Evolutionary conservation across 2,113 vertebrate species (phyloP).

Genomic region (Ursus arctos): DNA sequence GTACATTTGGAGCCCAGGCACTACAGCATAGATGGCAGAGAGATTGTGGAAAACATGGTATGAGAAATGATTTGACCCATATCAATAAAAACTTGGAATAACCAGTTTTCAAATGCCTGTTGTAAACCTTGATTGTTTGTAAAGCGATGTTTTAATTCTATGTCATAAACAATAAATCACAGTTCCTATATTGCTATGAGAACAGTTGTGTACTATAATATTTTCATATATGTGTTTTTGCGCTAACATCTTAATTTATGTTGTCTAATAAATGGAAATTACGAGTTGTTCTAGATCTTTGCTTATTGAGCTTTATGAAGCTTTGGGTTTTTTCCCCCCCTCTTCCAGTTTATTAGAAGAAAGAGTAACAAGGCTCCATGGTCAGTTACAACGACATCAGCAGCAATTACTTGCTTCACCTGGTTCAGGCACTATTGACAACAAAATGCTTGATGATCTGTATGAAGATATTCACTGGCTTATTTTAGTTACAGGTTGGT

Average conservation of each 20-base stretch:
- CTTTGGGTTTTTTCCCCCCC: constrained; percentile 50
- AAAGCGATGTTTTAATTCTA: constrained; percentile 63
- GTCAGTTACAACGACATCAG: constrained; percentile 97
- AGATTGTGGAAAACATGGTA: constrained; percentile 70
- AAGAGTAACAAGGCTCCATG: constrained; percentile 96
- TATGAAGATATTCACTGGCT: constrained; percentile 99
- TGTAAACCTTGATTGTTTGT: constrained; percentile 69
- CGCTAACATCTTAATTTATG: constrained; percentile 47
- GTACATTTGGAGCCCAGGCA: constrained; percentile 67
- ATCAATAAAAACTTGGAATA: constrained; percentile 59
- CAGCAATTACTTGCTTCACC: constrained; percentile 96
- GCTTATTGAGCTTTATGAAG: not conserved
- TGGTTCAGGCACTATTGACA: constrained; percentile 91
- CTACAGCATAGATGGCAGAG: constrained; percentile 64
- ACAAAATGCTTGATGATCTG: constrained; percentile 96
- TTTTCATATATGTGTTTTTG: constrained; percentile 49
- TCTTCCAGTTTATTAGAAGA: constrained; percentile 95
- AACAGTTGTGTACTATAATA: constrained; percentile 30
- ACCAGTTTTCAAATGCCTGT: constrained; percentile 68
- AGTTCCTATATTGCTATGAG: not conserved
- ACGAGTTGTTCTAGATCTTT: not conserved
- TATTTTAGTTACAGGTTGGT: constrained; percentile 98
- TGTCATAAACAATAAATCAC: constrained; percentile 42
- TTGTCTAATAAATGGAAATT: constrained; percentile 27
- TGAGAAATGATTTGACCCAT: constrained; percentile 68